phyloP scores from a whole-genome alignment of 2,113 vertebrate species.

The Castor canadensis region DNA sequence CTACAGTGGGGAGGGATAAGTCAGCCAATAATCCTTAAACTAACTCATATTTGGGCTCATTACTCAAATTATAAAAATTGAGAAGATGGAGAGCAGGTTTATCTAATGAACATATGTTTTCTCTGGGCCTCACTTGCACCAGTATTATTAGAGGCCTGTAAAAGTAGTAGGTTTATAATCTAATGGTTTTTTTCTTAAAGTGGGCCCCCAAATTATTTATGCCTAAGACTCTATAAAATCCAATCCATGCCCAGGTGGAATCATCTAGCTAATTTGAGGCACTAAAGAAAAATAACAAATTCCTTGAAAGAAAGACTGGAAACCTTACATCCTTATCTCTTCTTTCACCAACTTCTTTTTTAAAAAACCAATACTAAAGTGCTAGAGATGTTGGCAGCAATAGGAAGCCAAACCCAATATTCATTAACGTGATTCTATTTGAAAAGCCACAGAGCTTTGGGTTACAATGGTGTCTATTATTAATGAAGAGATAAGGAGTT shows the following conservation, averaged over 20 bases:
- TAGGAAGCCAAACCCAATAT: constrained; percentile 9
- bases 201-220: neutral
- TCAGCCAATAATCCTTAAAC: neutral
- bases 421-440: constrained; percentile 40
- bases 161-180: neutral
- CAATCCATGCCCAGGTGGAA: neutral
- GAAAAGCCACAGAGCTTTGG: constrained; percentile 50
- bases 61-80: constrained; percentile 10
- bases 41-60: neutral
- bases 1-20: neutral
- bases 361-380: neutral
- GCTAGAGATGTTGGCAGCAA: neutral
- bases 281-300: constrained; percentile 20
- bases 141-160: neutral
- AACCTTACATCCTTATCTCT: neutral
- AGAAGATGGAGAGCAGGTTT: neutral
- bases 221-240: neutral
- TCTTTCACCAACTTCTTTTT: neutral
- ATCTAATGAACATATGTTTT: neutral
- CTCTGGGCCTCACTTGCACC: neutral
- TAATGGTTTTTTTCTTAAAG: neutral
- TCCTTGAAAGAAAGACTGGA: constrained; percentile 4
- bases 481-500: constrained; percentile 58
- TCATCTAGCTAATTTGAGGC: neutral
- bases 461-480: constrained; percentile 60